Conservation (phyloP, 2,888 invertebrate species). For the Prosopocoilus inquinatus region DNA sequence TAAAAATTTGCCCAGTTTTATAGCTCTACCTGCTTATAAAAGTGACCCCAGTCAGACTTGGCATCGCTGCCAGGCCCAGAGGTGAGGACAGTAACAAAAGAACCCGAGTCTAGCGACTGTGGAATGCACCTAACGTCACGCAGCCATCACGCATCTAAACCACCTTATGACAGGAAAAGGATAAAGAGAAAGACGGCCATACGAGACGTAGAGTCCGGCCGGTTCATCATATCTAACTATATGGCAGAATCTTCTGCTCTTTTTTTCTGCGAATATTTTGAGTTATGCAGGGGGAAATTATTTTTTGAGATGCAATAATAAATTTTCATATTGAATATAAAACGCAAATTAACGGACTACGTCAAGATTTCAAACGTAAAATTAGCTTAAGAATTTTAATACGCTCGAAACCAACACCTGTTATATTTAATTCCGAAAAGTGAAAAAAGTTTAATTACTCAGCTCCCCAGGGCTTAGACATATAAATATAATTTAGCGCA, state of each 20-base stretch:
- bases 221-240: slow-evolving; percentile 9
- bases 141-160: slow-evolving; percentile 14
- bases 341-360: neutral
- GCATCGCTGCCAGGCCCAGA: slow-evolving; percentile 24
- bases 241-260: neutral
- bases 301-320: too few species aligned
- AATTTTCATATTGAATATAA: too few species aligned
- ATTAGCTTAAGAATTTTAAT: slow-evolving; percentile 1
- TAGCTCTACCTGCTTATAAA: slow-evolving; percentile 10
- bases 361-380: neutral
- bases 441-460: neutral
- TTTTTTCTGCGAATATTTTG: neutral
- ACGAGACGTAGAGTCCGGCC: slow-evolving; percentile 12
- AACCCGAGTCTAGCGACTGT: slow-evolving; percentile 23
- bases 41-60: slow-evolving; percentile 10
- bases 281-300: too few species aligned
- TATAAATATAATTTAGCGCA: too few species aligned
- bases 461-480: too few species aligned
- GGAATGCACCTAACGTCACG: slow-evolving; percentile 26
- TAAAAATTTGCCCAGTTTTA: slow-evolving; percentile 11
- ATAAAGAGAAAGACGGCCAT: slow-evolving; percentile 14
- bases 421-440: neutral
- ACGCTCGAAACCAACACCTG: neutral
- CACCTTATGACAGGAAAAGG: slow-evolving; percentile 18
- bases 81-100: slow-evolving; percentile 29